Conservation (phyloP, 2,888 invertebrate species). For the Drosophila neoperkinsi region DNA sequence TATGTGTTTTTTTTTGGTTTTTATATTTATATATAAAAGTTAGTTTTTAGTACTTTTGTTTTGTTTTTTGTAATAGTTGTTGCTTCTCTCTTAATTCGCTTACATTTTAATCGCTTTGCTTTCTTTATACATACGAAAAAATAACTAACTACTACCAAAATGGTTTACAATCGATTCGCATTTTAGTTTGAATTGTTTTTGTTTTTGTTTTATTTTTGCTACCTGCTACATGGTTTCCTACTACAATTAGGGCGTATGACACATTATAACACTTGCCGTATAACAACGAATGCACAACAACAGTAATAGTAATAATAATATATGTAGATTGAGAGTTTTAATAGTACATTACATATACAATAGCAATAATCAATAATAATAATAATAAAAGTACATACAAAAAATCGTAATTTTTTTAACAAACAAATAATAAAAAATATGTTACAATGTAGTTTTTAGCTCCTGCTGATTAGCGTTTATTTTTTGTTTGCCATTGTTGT, state of each 20-base stretch:
- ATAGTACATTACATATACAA: slow-evolving; percentile 52
- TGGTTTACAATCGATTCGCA: slow-evolving; percentile 39
- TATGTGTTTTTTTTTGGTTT: slow-evolving; percentile 32
- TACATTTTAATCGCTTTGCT: slow-evolving; percentile 25
- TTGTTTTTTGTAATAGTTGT: slow-evolving; percentile 57
- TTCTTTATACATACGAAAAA: slow-evolving; percentile 43
- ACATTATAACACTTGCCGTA: slow-evolving; percentile 67
- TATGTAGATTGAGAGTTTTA: slow-evolving; percentile 47
- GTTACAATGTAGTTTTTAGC: slow-evolving; percentile 36
- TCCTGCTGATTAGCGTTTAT: slow-evolving; percentile 1
- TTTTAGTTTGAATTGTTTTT: slow-evolving; percentile 15
- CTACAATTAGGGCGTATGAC: slow-evolving; percentile 67
- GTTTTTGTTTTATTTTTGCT: slow-evolving; percentile 20
- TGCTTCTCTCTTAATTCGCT: slow-evolving; percentile 28
- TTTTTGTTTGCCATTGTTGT: slow-evolving; percentile 36
- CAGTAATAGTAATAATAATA: slow-evolving; percentile 49
- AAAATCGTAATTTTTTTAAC: slow-evolving; percentile 68
- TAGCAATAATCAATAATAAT: slow-evolving; percentile 46
- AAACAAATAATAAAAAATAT: slow-evolving; percentile 66
- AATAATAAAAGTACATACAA: slow-evolving; percentile 50
- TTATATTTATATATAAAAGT: slow-evolving; percentile 59
- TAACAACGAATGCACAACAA: slow-evolving; percentile 68
- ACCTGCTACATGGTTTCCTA: slow-evolving; percentile 53
- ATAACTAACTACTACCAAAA: slow-evolving; percentile 52
- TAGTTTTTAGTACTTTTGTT: slow-evolving; percentile 45